Base-by-base conservation (phyloP, 2,113 vertebrate genomes). In the Saguinus midas region DNA sequence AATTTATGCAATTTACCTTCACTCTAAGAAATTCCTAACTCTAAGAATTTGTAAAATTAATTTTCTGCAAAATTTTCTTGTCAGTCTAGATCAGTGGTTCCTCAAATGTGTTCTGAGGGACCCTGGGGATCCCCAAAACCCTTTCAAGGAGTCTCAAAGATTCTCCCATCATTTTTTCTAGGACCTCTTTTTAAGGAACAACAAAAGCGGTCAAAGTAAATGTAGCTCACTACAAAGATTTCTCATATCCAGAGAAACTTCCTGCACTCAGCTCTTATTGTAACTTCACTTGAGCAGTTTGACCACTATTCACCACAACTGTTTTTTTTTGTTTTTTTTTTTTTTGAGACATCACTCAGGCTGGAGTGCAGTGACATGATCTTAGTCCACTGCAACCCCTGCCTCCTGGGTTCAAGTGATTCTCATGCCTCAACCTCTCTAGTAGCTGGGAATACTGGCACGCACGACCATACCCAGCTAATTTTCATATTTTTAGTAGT, bases 171-270 rank as follows among this genome's bases (percentile, higher is more conserved):
- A 35, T 75, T 52, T 95, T 85, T 43, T 72, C 23, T 50, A 96
- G n/a, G 21, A 40, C 18, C 57, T 92, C 70, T 84, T 83, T 79
- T 85, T 82, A 66, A 91, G 40, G 29, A 81, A 92, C 76, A 90
- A 72, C 8, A 81, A 83, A 96, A 68, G 68, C 21, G 17, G 3
- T 61, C 68, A n/a, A 80, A 91, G n/a, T 61, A 93, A 94, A 94
- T 57, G 80, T 10, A 84, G 35, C 55, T 85, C 25, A 55, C 45
- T 61, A 43, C 8, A 76, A 80, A 84, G 50, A 66, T 72, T 55
- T 72, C 70, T 91, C 55, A 14, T 40, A 27, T 25, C 25, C 25
- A 50, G 55, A 57, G 37, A 43, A 48, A 50, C 32, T 6, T 66
- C 45, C 27, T 17, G 43, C 4, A 76, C 10, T 27, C 35, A 45